These are phyloP conservation scores for Seira musarum DNA, from an alignment of 2,888 invertebrate species.

Conservation along the genomic window DNA sequence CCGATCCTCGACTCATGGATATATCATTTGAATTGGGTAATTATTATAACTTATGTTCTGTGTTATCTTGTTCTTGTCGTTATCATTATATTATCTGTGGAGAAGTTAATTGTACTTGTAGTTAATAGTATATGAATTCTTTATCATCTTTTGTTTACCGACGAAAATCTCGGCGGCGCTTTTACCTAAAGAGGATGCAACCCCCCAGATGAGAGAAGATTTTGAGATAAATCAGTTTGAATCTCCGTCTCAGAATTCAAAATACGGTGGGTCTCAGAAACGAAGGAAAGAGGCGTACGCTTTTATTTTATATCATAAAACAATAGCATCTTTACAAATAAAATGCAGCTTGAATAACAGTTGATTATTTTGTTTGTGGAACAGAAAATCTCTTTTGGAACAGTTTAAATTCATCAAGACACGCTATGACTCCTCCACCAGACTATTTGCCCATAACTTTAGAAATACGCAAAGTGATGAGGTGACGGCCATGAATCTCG, in stretches of 20 bases:
- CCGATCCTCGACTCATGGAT: too few relatives aligned
- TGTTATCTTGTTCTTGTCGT: too few relatives aligned
- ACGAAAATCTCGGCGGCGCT: not conserved
- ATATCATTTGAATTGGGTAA: not conserved
- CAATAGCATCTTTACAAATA: too few relatives aligned
- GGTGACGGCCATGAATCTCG: not conserved
- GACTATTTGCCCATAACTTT: constrained; percentile 28
- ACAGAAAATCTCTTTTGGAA: constrained; percentile 8
- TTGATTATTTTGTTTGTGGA: not conserved
- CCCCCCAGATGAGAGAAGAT: not conserved
- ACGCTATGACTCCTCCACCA: constrained; percentile 14
- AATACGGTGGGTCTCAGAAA: not conserved
- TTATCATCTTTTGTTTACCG: not conserved
- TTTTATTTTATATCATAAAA: too few relatives aligned
- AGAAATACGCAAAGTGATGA: constrained; percentile 4
- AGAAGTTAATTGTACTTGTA: too few relatives aligned
- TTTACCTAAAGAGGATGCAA: not conserved
- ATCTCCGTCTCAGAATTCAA: constrained; percentile 12
- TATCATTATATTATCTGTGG: too few relatives aligned
- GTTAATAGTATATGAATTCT: too few relatives aligned
- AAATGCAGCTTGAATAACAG: too few relatives aligned
- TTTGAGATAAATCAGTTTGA: constrained; percentile 33
- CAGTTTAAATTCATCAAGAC: constrained; percentile 6
- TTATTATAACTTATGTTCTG: too few relatives aligned
- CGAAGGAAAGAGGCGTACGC: not conserved